A percentile compares a stretch with the other conserved stretches of the same genome.
These are phyloP conservation scores for Drosophila lacertosa DNA, from an alignment of 1,140 invertebrate species.

Conservation along the genomic window DNA sequence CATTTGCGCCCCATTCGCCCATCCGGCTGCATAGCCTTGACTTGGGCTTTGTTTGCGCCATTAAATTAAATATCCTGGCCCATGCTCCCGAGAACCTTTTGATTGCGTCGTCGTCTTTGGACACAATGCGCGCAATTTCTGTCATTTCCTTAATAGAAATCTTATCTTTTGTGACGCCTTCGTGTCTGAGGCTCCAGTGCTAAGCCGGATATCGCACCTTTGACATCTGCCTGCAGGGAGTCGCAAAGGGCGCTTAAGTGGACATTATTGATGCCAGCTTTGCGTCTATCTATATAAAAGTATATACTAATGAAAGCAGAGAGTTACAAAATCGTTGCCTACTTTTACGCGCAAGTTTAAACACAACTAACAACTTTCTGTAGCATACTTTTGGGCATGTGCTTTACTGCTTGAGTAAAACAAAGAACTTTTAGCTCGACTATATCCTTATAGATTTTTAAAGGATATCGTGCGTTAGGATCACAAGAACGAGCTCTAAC, in stretches of 20 bases:
- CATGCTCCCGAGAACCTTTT: constrained; percentile 29
- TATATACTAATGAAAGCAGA: too few species aligned
- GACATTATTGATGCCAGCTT: constrained; percentile 23
- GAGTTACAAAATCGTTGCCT: too few species aligned
- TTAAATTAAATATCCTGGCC: constrained; percentile 79
- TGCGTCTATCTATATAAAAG: not conserved
- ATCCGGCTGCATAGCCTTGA: constrained; percentile 31
- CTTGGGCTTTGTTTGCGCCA: constrained; percentile 71
- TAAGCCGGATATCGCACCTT: constrained; percentile 82
- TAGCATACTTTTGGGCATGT: too few species aligned
- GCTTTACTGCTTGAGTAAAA: too few species aligned
- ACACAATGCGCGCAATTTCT: constrained; percentile 74
- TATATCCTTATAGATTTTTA: too few species aligned
- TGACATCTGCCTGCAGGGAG: constrained; percentile 64
- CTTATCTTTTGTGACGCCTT: constrained; percentile 76
- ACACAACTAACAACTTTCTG: too few species aligned
- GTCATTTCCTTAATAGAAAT: constrained; percentile 83
- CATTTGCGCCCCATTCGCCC: constrained; percentile 59
- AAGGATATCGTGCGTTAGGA: too few species aligned
- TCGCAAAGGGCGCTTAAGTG: constrained; percentile 31
- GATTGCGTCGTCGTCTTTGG: constrained; percentile 7
- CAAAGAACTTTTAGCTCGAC: too few species aligned
- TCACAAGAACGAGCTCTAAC: too few species aligned
- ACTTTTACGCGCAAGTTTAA: too few species aligned
- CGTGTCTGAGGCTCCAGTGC: constrained; percentile 13